These are phyloP conservation scores for Trialeurodes vaporariorum DNA, from an alignment of 1,140 invertebrate species.

Conservation along the genomic window DNA sequence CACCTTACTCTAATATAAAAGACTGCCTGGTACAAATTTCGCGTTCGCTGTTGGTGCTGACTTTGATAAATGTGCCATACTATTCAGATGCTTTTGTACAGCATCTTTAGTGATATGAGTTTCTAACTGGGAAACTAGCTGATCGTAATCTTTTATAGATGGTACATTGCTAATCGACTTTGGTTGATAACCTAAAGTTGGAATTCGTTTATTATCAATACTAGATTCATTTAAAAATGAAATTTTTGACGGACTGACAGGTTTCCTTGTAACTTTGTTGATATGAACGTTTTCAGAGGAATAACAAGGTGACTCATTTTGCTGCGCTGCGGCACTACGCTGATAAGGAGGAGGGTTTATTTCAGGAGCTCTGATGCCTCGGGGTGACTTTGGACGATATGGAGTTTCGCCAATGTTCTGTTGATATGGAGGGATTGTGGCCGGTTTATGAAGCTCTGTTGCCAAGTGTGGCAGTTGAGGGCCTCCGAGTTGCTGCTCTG, in stretches of 20 bases:
- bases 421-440: slow-evolving; percentile 43
- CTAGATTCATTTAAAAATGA: not conserved
- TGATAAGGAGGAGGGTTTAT: not conserved
- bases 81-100: not conserved
- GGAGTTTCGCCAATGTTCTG: slow-evolving; percentile 23
- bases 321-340: not conserved
- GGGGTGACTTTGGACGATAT: not conserved
- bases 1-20: not conserved
- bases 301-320: not conserved
- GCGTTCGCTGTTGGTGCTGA: not conserved
- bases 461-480: slow-evolving; percentile 13
- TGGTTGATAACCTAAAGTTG: not conserved
- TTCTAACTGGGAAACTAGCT: not conserved
- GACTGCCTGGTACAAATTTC: not conserved
- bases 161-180: not conserved
- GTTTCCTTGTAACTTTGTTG: not conserved
- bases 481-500: not conserved
- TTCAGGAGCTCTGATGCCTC: not conserved
- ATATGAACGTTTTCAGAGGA: not conserved
- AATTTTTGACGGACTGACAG: not conserved
- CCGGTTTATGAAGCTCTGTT: slow-evolving; percentile 22
- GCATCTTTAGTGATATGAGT: not conserved
- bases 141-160: not conserved
- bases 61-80: not conserved
- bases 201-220: not conserved